Conservation (phyloP, 1,140 invertebrate species). For the Proctacanthus coquilletti region DNA sequence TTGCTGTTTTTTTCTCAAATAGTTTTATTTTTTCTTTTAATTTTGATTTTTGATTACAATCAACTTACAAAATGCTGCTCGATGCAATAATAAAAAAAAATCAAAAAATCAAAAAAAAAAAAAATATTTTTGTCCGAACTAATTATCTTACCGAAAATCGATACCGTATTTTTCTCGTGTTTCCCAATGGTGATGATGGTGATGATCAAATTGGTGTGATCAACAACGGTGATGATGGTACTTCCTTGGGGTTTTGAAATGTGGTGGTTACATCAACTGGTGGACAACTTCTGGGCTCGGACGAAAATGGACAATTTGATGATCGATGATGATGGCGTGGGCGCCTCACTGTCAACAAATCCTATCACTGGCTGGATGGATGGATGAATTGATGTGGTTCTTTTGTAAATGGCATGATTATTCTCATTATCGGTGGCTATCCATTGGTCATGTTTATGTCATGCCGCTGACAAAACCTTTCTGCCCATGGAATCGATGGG, state of each 20-base stretch:
- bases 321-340: not conserved
- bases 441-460: conserved; percentile 6
- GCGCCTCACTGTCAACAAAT: too few relatives aligned
- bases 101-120: conserved; percentile 12
- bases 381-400: conserved; percentile 2
- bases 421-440: too few relatives aligned
- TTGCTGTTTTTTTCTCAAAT: too few relatives aligned
- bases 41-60: too few relatives aligned
- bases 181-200: conserved; percentile 31
- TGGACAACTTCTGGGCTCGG: not conserved
- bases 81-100: conserved; percentile 6
- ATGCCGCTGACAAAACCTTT: too few relatives aligned
- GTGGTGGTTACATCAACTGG: not conserved
- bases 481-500: too few relatives aligned
- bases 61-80: not conserved
- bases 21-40: not conserved
- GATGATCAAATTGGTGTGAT: conserved; percentile 14
- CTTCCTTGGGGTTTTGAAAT: conserved; percentile 5
- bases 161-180: conserved; percentile 33
- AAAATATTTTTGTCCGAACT: conserved; percentile 28
- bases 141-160: conserved; percentile 33
- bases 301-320: too few relatives aligned
- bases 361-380: too few relatives aligned
- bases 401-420: conserved; percentile 10
- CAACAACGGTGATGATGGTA: conserved; percentile 5